Conservation (phyloP, 2,888 invertebrate genomes). For the Falcaria lacertinaria region DNA sequence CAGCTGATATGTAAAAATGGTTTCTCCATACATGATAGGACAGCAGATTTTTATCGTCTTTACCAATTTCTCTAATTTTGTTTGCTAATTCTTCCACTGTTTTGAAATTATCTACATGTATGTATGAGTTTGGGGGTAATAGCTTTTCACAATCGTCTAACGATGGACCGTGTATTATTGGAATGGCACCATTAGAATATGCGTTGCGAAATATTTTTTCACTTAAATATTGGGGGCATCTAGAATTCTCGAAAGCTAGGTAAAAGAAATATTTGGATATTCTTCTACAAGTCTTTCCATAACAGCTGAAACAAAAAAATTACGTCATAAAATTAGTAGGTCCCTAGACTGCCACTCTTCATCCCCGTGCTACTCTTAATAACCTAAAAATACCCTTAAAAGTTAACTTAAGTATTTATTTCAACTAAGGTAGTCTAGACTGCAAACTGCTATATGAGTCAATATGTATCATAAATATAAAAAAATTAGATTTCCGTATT, state of each 20-base stretch:
- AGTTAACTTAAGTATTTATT: too few species aligned
- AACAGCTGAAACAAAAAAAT: conserved; percentile 73
- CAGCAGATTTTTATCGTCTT: conserved; percentile 42
- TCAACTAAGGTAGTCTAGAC: too few species aligned
- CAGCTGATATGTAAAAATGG: conserved; percentile 78
- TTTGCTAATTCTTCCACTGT: conserved; percentile 70
- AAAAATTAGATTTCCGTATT: too few species aligned
- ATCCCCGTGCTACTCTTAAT: too few species aligned
- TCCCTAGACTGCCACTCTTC: too few species aligned
- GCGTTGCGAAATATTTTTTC: conserved; percentile 85
- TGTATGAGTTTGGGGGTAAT: conserved; percentile 82
- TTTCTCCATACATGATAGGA: conserved; percentile 81
- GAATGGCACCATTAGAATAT: conserved; percentile 80
- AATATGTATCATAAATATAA: too few species aligned
- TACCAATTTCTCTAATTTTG: conserved; percentile 69
- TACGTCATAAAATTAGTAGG: neutral
- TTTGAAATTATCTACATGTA: conserved; percentile 79
- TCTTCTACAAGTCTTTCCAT: conserved; percentile 80
- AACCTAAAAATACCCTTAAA: too few species aligned
- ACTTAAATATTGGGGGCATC: conserved; percentile 84
- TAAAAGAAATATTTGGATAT: conserved; percentile 83
- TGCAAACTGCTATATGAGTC: too few species aligned
- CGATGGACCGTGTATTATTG: conserved; percentile 82
- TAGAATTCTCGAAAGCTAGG: conserved; percentile 84
- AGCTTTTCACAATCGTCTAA: conserved; percentile 65